Evolutionary conservation across 2,113 vertebrate species (phyloP).

Genomic region (Apistogramma diplotaenia): DNA sequence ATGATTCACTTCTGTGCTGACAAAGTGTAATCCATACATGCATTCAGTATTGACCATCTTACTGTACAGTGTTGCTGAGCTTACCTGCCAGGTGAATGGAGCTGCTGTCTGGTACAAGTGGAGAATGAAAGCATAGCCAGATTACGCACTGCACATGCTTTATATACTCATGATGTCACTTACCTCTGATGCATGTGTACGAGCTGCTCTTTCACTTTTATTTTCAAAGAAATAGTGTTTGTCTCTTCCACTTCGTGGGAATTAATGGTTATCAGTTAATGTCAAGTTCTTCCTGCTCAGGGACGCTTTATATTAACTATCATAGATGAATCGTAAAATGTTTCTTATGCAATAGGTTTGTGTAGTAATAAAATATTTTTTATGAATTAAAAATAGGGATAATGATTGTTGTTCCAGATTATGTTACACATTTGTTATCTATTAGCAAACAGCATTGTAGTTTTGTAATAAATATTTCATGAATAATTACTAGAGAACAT

Average conservation of each 20-base stretch:
- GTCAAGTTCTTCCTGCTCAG: no score
- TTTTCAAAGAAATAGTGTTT: background rate
- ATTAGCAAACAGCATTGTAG: no score
- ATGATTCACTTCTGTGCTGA: background rate
- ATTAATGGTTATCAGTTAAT: background rate
- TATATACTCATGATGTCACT: background rate
- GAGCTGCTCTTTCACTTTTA: background rate
- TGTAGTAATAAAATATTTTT: no score
- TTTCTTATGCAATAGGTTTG: no score
- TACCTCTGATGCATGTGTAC: background rate
- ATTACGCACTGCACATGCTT: background rate
- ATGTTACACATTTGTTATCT: no score
- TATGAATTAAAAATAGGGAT: no score
- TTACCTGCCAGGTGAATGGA: background rate
- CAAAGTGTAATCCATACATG: rapidly evolving
- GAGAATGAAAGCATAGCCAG: background rate
- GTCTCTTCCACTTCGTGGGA: background rate
- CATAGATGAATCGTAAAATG: no score
- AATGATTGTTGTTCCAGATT: no score
- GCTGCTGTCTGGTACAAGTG: background rate
- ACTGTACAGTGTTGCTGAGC: background rate
- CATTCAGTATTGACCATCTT: background rate
- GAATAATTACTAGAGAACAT: no score
- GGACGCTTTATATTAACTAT: no score
- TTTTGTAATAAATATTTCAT: no score